Conservation (phyloP, 2,888 invertebrate genomes). For the Steinernema scapterisci region DNA sequence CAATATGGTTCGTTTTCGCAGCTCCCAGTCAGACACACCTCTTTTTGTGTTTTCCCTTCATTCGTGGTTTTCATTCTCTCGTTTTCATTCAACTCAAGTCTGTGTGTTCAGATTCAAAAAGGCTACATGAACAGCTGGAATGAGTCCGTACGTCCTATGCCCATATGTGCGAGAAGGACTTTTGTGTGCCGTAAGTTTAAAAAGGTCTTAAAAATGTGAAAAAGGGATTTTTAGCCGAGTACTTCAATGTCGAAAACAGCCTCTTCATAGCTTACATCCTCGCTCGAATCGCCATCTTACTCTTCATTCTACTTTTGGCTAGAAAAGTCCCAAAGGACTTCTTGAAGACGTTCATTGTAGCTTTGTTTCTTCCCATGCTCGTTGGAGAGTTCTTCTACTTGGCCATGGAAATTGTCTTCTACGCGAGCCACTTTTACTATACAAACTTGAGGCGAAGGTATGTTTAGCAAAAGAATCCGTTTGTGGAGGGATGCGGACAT, state of each 20-base stretch:
- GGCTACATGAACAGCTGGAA: no score
- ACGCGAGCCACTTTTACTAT: conserved; percentile 19
- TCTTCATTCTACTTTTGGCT: conserved; percentile 27
- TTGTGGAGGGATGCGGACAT: no score
- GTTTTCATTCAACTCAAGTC: no score
- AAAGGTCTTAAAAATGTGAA: neutral
- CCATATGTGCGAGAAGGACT: neutral
- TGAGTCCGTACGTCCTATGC: neutral
- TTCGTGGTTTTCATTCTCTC: no score
- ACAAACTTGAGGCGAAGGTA: neutral
- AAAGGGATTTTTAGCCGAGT: conserved; percentile 1
- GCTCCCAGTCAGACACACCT: no score
- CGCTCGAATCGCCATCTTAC: conserved; percentile 8
- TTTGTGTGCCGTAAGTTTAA: conserved; percentile 5
- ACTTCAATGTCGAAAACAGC: conserved; percentile 7
- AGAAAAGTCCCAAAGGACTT: conserved; percentile 32
- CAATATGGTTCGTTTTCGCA: no score
- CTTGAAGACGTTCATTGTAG: conserved; percentile 26
- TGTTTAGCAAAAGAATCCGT: no score
- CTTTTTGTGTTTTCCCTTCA: no score
- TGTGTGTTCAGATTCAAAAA: no score
- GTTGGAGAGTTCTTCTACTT: conserved; percentile 30
- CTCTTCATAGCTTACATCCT: conserved; percentile 32
- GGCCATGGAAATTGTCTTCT: conserved; percentile 29
- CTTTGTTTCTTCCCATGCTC: conserved; percentile 28